These are phyloP conservation scores for Neotragus moschatus DNA, from an alignment of 2,113 vertebrate species.

Conservation along the genomic window DNA sequence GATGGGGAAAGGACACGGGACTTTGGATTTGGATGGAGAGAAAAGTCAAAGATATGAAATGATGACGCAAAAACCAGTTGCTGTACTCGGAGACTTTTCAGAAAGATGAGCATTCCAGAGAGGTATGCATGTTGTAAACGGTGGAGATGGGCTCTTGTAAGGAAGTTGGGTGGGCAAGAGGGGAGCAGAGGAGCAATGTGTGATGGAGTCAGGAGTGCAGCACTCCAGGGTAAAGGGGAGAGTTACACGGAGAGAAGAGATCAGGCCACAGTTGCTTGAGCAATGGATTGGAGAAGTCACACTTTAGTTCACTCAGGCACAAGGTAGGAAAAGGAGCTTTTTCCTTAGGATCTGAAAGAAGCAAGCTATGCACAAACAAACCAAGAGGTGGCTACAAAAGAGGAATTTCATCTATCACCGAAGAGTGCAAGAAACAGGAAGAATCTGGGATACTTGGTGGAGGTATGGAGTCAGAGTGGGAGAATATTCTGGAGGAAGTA, in stretches of 20 bases:
- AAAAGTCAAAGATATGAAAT: background rate
- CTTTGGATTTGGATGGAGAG: background rate
- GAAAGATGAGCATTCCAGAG: background rate
- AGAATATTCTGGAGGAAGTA: background rate
- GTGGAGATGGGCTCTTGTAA: too few relatives aligned
- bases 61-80: background rate
- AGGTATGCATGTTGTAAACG: accelerated
- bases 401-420: background rate
- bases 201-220: too few relatives aligned
- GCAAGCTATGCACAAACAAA: background rate
- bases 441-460: background rate
- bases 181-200: accelerated
- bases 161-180: background rate
- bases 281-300: background rate
- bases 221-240: background rate
- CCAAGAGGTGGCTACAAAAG: background rate
- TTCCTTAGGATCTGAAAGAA: background rate
- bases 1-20: accelerated
- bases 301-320: too few relatives aligned
- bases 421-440: background rate
- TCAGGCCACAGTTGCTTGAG: background rate
- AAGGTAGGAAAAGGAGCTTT: background rate
- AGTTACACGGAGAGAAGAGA: background rate
- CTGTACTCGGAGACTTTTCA: background rate
- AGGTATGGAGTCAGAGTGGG: background rate